These are phyloP conservation scores for Tethya wilhelma DNA, from an alignment of 37 sponge, comb jelly and placozoan species.

Conservation along the genomic window DNA sequence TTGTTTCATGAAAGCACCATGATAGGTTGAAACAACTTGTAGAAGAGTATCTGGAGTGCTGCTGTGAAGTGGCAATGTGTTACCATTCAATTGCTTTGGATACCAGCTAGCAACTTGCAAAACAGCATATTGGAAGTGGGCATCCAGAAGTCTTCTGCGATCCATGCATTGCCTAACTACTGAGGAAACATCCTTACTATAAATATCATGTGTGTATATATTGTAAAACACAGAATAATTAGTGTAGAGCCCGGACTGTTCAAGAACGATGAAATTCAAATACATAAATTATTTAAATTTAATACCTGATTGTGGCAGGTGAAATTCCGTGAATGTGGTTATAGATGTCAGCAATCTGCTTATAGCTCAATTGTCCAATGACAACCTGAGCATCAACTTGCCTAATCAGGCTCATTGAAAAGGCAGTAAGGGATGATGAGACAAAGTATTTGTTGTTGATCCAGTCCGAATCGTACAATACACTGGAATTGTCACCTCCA, in stretches of 20 bases:
- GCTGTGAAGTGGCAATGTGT: slow-evolving; percentile 10
- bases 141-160: slow-evolving; percentile 43
- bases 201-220: background rate
- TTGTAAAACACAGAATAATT: too few species aligned
- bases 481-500: background rate
- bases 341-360: slow-evolving; percentile 48
- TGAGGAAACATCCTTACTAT: background rate
- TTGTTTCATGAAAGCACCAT: slow-evolving; percentile 29
- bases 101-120: slow-evolving; percentile 26
- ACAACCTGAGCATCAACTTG: slow-evolving; percentile 30
- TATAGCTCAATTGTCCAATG: slow-evolving; percentile 48
- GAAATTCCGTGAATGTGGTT: slow-evolving; percentile 44
- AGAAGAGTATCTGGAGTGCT: background rate
- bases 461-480: slow-evolving; percentile 35
- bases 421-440: slow-evolving; percentile 21
- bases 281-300: background rate
- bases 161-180: slow-evolving; percentile 10
- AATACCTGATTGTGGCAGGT: background rate
- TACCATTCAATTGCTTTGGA: slow-evolving; percentile 1
- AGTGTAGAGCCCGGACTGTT: too few species aligned
- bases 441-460: slow-evolving; percentile 17
- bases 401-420: slow-evolving; percentile 22
- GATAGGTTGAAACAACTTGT: background rate
- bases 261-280: too few species aligned
- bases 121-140: slow-evolving; percentile 30